Evolutionary conservation across 2,797 vertebrate genomes (phyloP).

Genomic region (Aratinga solstitialis): DNA sequence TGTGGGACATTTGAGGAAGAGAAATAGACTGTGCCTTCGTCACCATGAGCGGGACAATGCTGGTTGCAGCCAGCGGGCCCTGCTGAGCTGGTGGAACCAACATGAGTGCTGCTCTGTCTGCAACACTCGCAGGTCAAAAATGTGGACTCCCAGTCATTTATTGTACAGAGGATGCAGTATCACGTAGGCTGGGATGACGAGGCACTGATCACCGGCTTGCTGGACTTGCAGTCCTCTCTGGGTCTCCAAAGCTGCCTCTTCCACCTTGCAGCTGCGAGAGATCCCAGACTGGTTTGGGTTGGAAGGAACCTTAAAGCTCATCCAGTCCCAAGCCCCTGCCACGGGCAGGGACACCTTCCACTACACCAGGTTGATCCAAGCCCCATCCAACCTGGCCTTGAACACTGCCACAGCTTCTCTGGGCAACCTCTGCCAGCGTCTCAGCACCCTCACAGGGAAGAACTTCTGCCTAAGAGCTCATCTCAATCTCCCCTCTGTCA

Average conservation of each 20-base stretch:
- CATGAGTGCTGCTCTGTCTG: accelerated
- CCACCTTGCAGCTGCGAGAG: accelerated
- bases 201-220: background rate
- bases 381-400: too few species aligned
- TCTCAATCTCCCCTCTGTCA: too few species aligned
- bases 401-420: too few species aligned
- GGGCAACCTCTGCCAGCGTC: too few species aligned
- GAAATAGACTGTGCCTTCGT: background rate
- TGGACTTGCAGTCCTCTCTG: background rate
- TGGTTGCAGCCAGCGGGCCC: background rate
- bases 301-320: too few species aligned
- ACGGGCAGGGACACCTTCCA: too few species aligned
- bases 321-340: too few species aligned
- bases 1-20: background rate
- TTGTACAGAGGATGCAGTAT: background rate
- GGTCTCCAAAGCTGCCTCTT: background rate
- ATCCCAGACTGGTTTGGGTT: background rate
- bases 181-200: accelerated
- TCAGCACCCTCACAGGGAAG: too few species aligned
- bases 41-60: accelerated
- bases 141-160: background rate
- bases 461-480: too few species aligned
- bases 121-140: accelerated
- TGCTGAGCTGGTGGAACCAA: background rate
- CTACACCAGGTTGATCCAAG: too few species aligned